Evolutionary conservation across 2,113 vertebrate genomes (phyloP).

Genomic region (Cyphomyrus plagiostoma): DNA sequence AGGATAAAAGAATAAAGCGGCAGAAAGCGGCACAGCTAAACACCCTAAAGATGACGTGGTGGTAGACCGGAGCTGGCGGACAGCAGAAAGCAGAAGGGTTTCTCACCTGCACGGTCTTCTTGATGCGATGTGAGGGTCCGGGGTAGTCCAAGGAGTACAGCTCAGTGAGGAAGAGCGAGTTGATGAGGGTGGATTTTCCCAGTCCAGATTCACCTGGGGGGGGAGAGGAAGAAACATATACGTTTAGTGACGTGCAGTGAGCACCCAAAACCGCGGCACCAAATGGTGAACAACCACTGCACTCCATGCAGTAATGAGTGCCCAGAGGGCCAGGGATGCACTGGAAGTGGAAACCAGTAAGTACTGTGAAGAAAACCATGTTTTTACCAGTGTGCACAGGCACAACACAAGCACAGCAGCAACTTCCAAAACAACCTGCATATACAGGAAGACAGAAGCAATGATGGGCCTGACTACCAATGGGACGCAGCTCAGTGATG

Average conservation of each 20-base stretch:
- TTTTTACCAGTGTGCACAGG: not conserved
- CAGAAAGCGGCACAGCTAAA: not conserved
- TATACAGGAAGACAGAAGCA: no score
- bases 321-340: not conserved
- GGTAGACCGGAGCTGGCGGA: not conserved
- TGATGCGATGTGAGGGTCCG: slow-evolving; percentile 67
- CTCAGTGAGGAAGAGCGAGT: slow-evolving; percentile 70
- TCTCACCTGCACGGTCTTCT: slow-evolving; percentile 69
- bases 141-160: slow-evolving; percentile 72
- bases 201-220: slow-evolving; percentile 66
- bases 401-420: not conserved
- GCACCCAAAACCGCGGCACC: not conserved
- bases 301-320: not conserved
- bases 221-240: not conserved
- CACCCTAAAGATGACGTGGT: not conserved
- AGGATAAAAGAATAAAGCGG: not conserved
- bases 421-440: no score
- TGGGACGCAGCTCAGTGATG: not conserved
- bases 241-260: not conserved
- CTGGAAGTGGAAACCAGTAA: not conserved
- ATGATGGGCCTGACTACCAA: not conserved
- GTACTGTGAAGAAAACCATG: not conserved
- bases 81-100: not conserved
- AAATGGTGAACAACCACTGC: not conserved
- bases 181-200: slow-evolving; percentile 71